Base-by-base conservation (phyloP, 2,888 invertebrate genomes). In the Aricia artaxerxes region DNA sequence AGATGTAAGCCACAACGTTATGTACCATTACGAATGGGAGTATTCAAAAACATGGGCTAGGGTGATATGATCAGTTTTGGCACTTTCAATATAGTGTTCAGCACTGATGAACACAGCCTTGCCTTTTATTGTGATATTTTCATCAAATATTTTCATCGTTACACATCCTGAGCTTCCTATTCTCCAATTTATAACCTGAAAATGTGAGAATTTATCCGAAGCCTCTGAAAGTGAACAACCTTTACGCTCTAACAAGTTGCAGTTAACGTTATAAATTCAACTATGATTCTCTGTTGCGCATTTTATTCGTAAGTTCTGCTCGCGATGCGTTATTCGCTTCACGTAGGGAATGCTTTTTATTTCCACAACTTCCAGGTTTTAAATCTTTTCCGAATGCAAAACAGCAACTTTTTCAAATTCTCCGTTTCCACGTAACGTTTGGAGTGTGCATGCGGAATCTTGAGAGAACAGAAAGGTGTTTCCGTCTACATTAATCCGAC, bases 281-380 rank as follows among this genome's bases (percentile, higher is more conserved):
- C 69, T 69, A 69, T 69, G 69, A 69, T 69, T 69, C 35, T 69
- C 69, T 69, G 69, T 35, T 69, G 69, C 7, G n/a, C 61, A 61
- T 69, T 69, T 69, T 69, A 69, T 69, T 11, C 35, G 69, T 16
- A 35, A 69, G 69, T 38, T 69, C 38, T 69, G 69, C 69, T 69
- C 69, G 69, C 35, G 69, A 38, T 69, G 69, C 69, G 69, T 69
- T 69, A 69, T 69, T 69, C 69, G 69, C 69, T 69, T 38, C 69
- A 69, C 69, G 69, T 69, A 69, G 35, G 69, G 69, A 69, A 38
- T 69, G 69, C 69, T 38, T 69, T 69, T 69, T 69, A 69, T 69
- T 69, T 69, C 35, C 38, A 69, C 35, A 38, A 6, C 35, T 35
- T 38, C 35, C 16, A 69, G 13, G 69, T 6, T 69, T 69, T 64